Base-by-base conservation (phyloP, 2,113 vertebrate species). In the Podarcis cretensis region DNA sequence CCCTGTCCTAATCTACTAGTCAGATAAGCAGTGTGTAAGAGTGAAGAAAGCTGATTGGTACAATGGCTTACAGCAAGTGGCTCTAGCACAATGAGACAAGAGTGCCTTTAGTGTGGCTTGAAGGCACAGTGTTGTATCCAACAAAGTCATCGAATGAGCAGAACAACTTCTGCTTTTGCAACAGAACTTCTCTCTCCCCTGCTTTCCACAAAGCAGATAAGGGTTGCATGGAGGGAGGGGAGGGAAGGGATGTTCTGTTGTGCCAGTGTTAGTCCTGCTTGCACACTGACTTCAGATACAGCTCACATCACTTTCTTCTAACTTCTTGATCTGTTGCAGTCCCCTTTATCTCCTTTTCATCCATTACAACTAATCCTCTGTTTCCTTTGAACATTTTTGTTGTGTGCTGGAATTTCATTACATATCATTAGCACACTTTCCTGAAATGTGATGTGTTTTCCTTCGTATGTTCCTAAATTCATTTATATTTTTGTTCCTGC, bases 401-500 rank as follows among this genome's bases (percentile, higher is more conserved):
- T 83, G 3, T 75, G 40, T 57, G 43, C 14, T 77, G 54, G 30
- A 84, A 32, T 78, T 66, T 68, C 10, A 48, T 88, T 68, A 40
- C 35, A 77, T 12, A 30, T 57, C n/a, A 83, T 16, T 83, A 37
- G 68, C 81, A 69, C 8, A 32, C 54, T 35, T 83, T 65, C 43
- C 14, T 83, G 92, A 92, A 90, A 73, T 89, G 82, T 85, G 77
- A 13, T 93, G 59, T 81, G 92, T 92, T 92, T 65, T 93, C 89
- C 92, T 91, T 89, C 4, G 90, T 93, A 92, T 91, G 80, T 91
- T 23, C 93, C 69, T 83, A 90, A 87, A 90, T 92, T 65, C 88
- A 73, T 90, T 91, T 93, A 18, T 93, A 40, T 92, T 86, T 95
- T 93, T 95, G 91, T 92, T 90, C 90, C 92, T 92, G 79, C 91